Conservation (phyloP, 2,888 invertebrate species). For the Chrysomela aeneicollis region DNA sequence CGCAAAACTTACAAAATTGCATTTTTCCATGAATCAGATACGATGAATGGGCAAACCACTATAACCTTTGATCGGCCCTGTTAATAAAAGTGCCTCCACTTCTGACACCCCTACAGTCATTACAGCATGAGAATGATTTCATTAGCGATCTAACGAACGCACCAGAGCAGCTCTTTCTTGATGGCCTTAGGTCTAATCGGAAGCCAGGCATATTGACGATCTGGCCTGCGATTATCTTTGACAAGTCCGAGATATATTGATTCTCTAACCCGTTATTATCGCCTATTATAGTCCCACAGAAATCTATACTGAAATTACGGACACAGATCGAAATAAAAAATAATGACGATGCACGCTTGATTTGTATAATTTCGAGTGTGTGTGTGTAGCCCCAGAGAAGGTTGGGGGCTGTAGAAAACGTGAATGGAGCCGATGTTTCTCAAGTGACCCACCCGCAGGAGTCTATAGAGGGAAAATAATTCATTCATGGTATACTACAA, state of each 20-base stretch:
- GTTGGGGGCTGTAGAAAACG: not conserved
- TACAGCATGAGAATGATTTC: not conserved
- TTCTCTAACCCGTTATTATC: conserved; percentile 51
- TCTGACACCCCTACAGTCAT: not conserved
- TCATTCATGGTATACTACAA: no score
- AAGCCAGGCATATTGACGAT: conserved; percentile 51
- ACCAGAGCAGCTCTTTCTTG: not conserved
- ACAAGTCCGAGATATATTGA: conserved; percentile 55
- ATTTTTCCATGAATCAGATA: no score
- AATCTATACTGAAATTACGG: conserved; percentile 52
- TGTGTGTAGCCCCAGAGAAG: not conserved
- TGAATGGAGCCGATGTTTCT: not conserved
- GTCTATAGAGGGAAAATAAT: no score
- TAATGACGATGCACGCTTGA: conserved; percentile 9
- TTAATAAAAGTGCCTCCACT: not conserved
- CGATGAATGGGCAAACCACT: not conserved
- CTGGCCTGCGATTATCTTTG: conserved; percentile 52
- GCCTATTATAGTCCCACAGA: conserved; percentile 51
- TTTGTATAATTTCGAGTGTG: conserved; percentile 5
- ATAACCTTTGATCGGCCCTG: no score
- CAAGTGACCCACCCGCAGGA: no score
- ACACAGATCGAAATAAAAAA: conserved; percentile 14
- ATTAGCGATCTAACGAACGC: conserved; percentile 8
- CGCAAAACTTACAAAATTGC: no score
- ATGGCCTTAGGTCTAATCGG: conserved; percentile 47